These are phyloP conservation scores for Gerosis bhagava DNA, from an alignment of 2,888 invertebrate genomes.

Conservation along the genomic window DNA sequence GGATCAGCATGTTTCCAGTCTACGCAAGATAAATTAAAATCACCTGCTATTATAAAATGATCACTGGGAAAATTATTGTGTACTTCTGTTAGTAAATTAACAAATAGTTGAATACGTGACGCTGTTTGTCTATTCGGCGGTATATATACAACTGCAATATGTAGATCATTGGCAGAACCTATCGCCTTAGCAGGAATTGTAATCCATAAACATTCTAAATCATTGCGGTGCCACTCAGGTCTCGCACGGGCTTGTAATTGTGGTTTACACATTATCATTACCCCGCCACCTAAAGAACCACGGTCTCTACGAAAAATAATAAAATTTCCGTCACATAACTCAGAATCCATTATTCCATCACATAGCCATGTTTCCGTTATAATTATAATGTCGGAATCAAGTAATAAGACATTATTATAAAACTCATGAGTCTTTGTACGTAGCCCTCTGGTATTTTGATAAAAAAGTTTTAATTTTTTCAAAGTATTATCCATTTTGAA, in stretches of 20 bases:
- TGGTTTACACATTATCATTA: neutral
- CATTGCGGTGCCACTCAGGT: neutral
- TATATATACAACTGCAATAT: neutral
- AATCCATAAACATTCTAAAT: neutral
- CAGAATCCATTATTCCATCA: constrained; percentile 1
- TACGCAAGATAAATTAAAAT: constrained; percentile 28
- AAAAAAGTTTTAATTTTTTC: neutral
- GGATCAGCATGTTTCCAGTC: no score
- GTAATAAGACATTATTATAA: constrained; percentile 1
- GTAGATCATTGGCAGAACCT: neutral
- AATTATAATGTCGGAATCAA: neutral
- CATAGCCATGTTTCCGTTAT: constrained; percentile 10
- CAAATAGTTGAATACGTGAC: neutral
- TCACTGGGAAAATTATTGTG: constrained; percentile 14
- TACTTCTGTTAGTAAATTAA: neutral
- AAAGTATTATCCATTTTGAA: neutral
- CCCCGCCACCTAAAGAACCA: constrained; percentile 1
- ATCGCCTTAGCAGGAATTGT: neutral
- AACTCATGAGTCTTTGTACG: constrained; percentile 1
- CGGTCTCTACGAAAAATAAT: constrained; percentile 3
- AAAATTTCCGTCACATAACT: neutral
- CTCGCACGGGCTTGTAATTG: neutral
- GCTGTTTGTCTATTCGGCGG: neutral
- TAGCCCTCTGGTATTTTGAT: neutral
- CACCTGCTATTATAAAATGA: constrained; percentile 25